Evolutionary conservation across 2,797 vertebrate genomes (phyloP), one percentile per base, ranked within the genome.

Genomic region (Eidolon dupreanum): DNA sequence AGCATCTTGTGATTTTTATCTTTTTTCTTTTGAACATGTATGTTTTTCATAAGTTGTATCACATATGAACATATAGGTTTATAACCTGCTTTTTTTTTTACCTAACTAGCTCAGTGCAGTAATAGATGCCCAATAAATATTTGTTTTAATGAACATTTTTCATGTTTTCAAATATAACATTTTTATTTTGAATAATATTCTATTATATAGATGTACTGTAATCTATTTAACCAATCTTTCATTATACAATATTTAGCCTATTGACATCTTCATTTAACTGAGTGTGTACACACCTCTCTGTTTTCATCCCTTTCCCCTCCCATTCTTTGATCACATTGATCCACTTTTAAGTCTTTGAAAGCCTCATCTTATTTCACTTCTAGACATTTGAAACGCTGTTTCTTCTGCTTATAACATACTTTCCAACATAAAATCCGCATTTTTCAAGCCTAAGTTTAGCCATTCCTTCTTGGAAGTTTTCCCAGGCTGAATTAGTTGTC

Each of bases 1-100:
- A 84, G 41, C 7, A 86, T 91, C 86, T 95, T 88, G 15, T 88
- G 22, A 20, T 95, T 46, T 43, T 88, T 59, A 36, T 66, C 46
- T 79, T 89, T 96, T 83, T 86, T 59, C n/a, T 31, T 59, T 20
- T 55, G 55, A 24, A 31, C 5, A 12, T 65, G 1, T 46, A 33
- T 74, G 33, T 26, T 59, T 92, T 94, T 81, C 17, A 8, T 84
- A 74, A 63, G 63, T 83, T 61, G 11, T 36, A 7, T 77, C 82
- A 84, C 8, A 43, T 43, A 5, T 71, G 36, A 90, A 61, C 19
- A 55, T 82, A 73, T 13, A 61, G 38, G 46, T 53, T 85, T 88
- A 17, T 77, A 91, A 88, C 43, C 22, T 38, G 55, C 65, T 78
- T 88, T 84, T 51, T 83, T 86, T 71, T 77, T 65, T 15, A 28